Evolutionary conservation across 2,113 vertebrate species (phyloP), one percentile per base, ranked within the genome.

Genomic region (Forbesichthys agassizii): DNA sequence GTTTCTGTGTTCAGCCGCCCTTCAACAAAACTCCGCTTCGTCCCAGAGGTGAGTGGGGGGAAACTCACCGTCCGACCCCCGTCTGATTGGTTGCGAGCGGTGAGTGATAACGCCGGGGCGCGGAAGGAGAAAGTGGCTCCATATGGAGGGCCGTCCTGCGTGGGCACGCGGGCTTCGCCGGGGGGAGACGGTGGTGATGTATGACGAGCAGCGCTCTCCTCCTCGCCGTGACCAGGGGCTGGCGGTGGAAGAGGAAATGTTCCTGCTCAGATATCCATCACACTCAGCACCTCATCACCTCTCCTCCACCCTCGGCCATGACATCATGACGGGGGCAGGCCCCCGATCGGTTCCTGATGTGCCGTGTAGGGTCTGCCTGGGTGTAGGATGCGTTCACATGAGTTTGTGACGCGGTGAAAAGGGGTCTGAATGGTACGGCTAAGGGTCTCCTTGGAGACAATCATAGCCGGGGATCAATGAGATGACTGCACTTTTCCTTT

Each of bases 241-340:
- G 85, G 83, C 69, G 81, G 81, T 80, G 82, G 70, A 74, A 86
- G 78, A 90, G 89, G 88, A 92, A 92, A 90, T 86, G 86, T 89
- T 93, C 86, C 87, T 89, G 78, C 87, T 88, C 88, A 88, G 91
- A 92, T 90, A 92, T 92, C 91, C 87, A 91, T 93, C 90, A 89
- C 88, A 86, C 88, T 88, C 89, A 89, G 88, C 90, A 91, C 89
- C 88, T 91, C 89, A 88, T 84, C 80, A 86, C 48, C 73, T 79
- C 79, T 69, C 27, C 88, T 27, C 27, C 27, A 27, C 85, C 83
- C 61, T 54, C 80, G 75, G 83, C 82, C 69, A 86, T 91, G 89
- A 91, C 85, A 84, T 92, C 90, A 90, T 82, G 61, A 73, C 12
- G 70, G 76, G 27, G 81, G 60, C 12, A 11, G 83, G 77, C 42